Conservation (phyloP, 2,113 vertebrate species). For the Oceanites oceanicus region DNA sequence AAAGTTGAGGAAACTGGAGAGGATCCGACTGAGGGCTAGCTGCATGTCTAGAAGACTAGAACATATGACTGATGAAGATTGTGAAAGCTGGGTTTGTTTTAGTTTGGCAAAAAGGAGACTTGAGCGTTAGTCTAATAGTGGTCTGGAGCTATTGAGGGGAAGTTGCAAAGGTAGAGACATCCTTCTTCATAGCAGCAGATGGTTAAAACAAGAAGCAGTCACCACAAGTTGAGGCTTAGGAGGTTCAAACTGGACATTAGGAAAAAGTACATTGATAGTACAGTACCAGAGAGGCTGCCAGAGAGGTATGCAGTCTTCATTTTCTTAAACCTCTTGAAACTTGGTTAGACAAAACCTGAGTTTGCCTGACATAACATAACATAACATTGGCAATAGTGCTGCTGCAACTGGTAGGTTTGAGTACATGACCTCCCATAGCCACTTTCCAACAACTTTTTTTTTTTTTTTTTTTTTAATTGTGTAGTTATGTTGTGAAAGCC, state of each 20-base stretch:
- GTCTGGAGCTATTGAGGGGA: neutral
- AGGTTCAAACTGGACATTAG: neutral
- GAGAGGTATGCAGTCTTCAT: neutral
- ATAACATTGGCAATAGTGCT: neutral
- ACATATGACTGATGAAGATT: neutral
- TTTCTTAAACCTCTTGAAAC: neutral
- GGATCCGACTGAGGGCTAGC: neutral
- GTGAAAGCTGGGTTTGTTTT: neutral
- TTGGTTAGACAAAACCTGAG: neutral
- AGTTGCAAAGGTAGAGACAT: neutral
- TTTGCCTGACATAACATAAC: rapidly evolving
- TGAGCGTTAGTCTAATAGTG: neutral
- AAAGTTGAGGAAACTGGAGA: neutral
- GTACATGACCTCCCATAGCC: neutral
- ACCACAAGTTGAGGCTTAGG: neutral
- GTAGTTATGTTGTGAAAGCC: neutral
- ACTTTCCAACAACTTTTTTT: neutral
- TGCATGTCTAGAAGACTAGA: neutral
- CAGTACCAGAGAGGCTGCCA: neutral
- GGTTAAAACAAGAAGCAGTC: neutral
- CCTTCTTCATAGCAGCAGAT: neutral
- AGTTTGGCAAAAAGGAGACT: neutral
- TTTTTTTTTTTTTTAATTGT: neutral
- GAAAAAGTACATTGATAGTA: neutral
- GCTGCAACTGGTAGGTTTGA: neutral